Evolutionary conservation across 1,140 invertebrate genomes (phyloP), one percentile per base, ranked within the genome.

Genomic region (Paralvinella palmiformis): DNA sequence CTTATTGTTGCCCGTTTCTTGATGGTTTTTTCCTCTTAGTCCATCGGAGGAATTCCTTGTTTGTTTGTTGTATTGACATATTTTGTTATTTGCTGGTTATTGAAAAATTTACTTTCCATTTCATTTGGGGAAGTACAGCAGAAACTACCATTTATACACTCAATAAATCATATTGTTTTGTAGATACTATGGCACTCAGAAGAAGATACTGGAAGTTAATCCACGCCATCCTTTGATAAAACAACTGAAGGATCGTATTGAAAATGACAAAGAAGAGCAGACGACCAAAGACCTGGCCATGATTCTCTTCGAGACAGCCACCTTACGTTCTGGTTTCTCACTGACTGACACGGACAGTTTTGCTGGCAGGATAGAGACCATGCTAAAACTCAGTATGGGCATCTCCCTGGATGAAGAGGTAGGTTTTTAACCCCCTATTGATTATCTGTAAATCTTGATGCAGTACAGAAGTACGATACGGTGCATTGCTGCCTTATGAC

Each of bases 201-300:
- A 97, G 85, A 99, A 99, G 81, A 94, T 91, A 22, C 78, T 99
- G 57, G 97, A 99, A 84, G 89, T 99, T 61, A 99, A 99, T 83
- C 94, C 96, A 20, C 84, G 93, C 37, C 97, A 99, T 87, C 96
- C 96, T 13, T 82, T 99, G 3, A 90, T 98, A 66, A 90, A 89
- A 70, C 94, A 98, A 80, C 82, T 99, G 48, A 82, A 97, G 69
- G 85, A 86, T 44, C 84, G 92, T 69, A 88, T 98, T 1, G 87
- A 89, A 64, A 64, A 67, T 6, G 65, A 76, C 62, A 64, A 68
- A 45, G 85, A 87, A 24, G 94, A 97, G 82, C 80, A 85, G 35
- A 86, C 83, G 2, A 92, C 94, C 10, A 89, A 89, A 75, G 87
- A 92, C 63, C 92, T 95, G 77, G 94, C 96, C 3, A 66, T 87